Evolutionary conservation across 2,113 vertebrate species (phyloP), one percentile per base, ranked within the genome.

Genomic region (Triplophysa siluroides): DNA sequence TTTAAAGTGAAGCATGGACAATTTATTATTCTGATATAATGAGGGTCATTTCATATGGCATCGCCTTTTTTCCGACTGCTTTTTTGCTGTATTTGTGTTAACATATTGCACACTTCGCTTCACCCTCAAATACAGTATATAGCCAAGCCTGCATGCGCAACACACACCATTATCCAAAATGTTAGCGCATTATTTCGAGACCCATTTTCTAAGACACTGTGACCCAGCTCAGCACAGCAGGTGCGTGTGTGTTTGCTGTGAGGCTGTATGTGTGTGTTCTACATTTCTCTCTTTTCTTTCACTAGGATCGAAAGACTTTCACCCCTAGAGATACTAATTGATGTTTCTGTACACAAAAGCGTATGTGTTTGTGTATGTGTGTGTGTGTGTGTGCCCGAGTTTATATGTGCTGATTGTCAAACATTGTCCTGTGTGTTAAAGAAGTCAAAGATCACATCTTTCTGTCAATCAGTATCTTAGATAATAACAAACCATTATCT

Each of bases 381-480:
- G 41, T 77, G 26, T 24, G 13, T 77, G 63, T 63, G 79, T 45
- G 29, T 11, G 38, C 9, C 10, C 50, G 56, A 64, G 56, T 43
- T 66, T 60, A 14, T 68, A 45, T 58, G 4, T 64, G 38, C 62
- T 66, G 63, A 64, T 58, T 78, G 50, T 63, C 18, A 76, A 43
- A 60, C 24, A 23, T 78, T 65, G 62, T 56, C 45, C 26, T 67
- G 50, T 21, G 14, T 19, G 26, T 64, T 23, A 67, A 56, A 73
- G 54, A 74, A 68, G 43, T 78, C 79, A 81, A 78, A 81, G 78
- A 64, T 78, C 82, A 78, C 45, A 21, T 65, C 8, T 14, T 70
- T 76, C 23, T 63, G 76, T 71, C 83, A 81, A 65, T 81, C 83
- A 81, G 70, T 84, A 61, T 69, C 54, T 62, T 16, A 81, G 66